Evolutionary conservation across 2,888 invertebrate species (phyloP).

Genomic region (Celastrina argiolus): DNA sequence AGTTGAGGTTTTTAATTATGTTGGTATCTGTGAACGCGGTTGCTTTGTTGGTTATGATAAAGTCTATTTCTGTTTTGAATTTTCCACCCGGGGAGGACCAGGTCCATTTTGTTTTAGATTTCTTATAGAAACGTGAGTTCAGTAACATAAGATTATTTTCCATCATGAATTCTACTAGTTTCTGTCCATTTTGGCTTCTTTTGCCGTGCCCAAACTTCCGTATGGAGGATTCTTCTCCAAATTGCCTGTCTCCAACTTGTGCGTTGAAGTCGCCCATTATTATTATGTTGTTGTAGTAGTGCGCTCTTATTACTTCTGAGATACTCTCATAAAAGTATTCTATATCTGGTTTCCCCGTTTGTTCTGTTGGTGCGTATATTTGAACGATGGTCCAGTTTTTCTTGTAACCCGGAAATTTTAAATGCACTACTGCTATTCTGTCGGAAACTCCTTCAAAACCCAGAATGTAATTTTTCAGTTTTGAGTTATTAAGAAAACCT

Average conservation of each 20-base stretch:
- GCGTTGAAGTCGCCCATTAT: conserved; percentile 24
- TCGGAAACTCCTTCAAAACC: too few relatives aligned
- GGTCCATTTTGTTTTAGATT: conserved; percentile 29
- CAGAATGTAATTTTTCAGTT: too few relatives aligned
- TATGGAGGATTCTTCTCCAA: conserved; percentile 25
- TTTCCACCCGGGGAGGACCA: conserved; percentile 29
- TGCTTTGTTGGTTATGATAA: conserved; percentile 20
- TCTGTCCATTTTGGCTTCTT: conserved; percentile 29
- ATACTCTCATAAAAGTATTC: conserved; percentile 25
- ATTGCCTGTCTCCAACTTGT: conserved; percentile 14
- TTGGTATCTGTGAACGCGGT: neutral
- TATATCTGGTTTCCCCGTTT: conserved; percentile 25
- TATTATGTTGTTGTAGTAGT: conserved; percentile 24
- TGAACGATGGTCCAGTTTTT: conserved; percentile 23
- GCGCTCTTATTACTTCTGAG: conserved; percentile 12
- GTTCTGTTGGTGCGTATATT: conserved; percentile 28
- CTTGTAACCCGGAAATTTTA: too few relatives aligned
- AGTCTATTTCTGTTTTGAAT: conserved; percentile 26
- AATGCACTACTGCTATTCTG: too few relatives aligned
- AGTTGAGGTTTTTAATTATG: conserved; percentile 21
- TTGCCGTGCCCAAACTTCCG: conserved; percentile 27
- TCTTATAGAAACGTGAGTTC: conserved; percentile 29
- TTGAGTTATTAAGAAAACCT: conserved; percentile 29
- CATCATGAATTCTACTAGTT: conserved; percentile 24
- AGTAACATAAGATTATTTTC: conserved; percentile 29